These are phyloP conservation scores for Ciconia stormi DNA, from an alignment of 2,113 vertebrate species.

Conservation along the genomic window DNA sequence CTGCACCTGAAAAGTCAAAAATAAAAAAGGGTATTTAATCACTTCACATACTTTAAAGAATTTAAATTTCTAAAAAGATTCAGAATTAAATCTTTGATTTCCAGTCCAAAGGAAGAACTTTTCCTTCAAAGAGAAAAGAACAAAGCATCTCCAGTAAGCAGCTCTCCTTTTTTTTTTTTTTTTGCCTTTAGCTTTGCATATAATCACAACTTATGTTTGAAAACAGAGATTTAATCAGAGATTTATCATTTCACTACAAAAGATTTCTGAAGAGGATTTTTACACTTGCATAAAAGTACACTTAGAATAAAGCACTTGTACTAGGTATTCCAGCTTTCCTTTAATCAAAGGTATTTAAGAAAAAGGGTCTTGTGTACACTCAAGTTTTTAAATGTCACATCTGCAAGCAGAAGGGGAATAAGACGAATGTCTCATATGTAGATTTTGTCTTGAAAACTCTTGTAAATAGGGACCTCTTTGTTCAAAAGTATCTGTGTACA, in stretches of 20 bases:
- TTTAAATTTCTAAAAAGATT: background rate
- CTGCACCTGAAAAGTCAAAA: conserved; percentile 81
- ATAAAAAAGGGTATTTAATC: background rate
- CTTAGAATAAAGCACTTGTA: background rate
- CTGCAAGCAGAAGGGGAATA: background rate
- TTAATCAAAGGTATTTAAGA: background rate
- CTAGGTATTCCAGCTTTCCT: background rate
- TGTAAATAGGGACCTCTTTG: conserved; percentile 46
- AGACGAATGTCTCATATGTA: background rate
- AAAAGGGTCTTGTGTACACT: background rate
- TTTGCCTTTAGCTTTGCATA: background rate
- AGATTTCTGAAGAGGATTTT: background rate
- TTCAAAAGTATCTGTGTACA: background rate
- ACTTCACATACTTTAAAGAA: background rate
- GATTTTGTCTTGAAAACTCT: background rate
- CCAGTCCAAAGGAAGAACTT: background rate
- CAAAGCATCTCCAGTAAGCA: background rate
- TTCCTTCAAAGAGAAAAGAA: background rate
- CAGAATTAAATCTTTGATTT: background rate
- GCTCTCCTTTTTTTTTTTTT: background rate
- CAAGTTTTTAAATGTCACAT: conserved; percentile 18
- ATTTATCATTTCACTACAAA: background rate
- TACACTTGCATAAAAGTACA: background rate
- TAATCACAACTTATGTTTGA: background rate
- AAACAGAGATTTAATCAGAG: background rate